Percentiles rank a stretch among this genome's conserved stretches.
These are phyloP conservation scores for Neosalanx taihuensis DNA, from an alignment of 2,797 vertebrate genomes.

Conservation along the genomic window DNA sequence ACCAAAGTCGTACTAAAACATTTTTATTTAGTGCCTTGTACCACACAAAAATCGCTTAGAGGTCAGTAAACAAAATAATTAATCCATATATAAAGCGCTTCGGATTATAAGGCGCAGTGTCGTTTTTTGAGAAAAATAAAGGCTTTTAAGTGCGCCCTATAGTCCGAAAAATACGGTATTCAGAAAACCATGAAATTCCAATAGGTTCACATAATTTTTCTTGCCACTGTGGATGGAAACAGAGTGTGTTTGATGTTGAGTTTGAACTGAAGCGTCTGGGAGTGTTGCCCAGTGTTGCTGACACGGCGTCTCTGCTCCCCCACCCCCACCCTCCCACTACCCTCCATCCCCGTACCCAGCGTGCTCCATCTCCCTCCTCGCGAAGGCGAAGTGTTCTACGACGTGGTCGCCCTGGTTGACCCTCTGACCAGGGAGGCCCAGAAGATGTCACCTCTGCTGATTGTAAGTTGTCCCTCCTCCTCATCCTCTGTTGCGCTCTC, in stretches of 20 bases:
- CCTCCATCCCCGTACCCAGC: constrained; percentile 61
- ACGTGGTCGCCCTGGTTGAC: constrained; percentile 87
- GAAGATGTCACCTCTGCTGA: constrained; percentile 86
- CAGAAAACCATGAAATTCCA: no score
- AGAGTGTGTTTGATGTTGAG: constrained; percentile 30
- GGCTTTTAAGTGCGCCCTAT: no score
- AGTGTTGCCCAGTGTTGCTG: constrained; percentile 29
- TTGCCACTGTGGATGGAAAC: no score
- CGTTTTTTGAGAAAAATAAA: no score
- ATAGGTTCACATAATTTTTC: no score
- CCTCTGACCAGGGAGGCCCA: constrained; percentile 91
- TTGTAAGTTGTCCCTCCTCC: constrained; percentile 72
- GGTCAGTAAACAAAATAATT: no score
- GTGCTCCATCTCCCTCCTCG: constrained; percentile 79
- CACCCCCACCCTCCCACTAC: constrained; percentile 19
- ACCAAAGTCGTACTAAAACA: no score
- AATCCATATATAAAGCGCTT: no score
- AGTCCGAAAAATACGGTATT: no score
- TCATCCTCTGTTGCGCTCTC: background rate
- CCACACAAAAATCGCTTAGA: no score
- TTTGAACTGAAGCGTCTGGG: constrained; percentile 40
- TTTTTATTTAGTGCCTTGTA: no score
- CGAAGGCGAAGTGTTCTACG: constrained; percentile 82
- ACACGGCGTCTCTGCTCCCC: constrained; percentile 7
- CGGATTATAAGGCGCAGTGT: no score